Evolutionary conservation across 2,888 invertebrate species (phyloP).

Genomic region (Cotesia congregata): DNA sequence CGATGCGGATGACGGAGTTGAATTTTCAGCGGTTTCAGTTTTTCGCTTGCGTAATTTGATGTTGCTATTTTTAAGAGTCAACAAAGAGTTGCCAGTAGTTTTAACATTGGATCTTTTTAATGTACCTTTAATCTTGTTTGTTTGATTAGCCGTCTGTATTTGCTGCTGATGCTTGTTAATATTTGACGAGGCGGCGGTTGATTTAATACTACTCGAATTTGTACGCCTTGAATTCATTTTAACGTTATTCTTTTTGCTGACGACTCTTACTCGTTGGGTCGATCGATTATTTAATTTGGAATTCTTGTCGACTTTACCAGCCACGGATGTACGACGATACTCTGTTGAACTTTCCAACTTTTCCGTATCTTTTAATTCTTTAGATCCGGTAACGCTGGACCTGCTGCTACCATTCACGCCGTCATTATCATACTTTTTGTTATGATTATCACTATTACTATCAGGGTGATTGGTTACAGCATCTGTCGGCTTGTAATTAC

Average conservation of each 20-base stretch:
- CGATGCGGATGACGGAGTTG: constrained; percentile 59
- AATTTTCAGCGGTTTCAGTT: constrained; percentile 54
- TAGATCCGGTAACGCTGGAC: constrained; percentile 25
- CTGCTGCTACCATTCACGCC: constrained; percentile 39
- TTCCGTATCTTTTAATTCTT: constrained; percentile 44
- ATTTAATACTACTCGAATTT: constrained; percentile 26
- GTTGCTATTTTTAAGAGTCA: not conserved
- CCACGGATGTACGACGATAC: constrained; percentile 27
- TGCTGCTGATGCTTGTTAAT: not conserved
- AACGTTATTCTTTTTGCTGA: constrained; percentile 60
- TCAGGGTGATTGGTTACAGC: constrained; percentile 27
- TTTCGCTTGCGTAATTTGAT: constrained; percentile 43
- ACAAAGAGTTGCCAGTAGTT: not conserved
- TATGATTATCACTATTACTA: constrained; percentile 34
- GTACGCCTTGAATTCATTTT: constrained; percentile 50
- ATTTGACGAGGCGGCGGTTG: not conserved
- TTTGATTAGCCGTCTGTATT: not conserved
- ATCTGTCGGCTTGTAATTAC: constrained; percentile 42
- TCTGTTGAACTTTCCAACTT: constrained; percentile 43
- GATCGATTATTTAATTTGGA: constrained; percentile 44
- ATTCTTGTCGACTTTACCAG: constrained; percentile 36
- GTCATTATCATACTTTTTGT: constrained; percentile 36
- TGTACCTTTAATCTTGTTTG: constrained; percentile 26
- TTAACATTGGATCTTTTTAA: constrained; percentile 42
- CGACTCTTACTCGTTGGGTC: constrained; percentile 49